Evolutionary conservation across 2,113 vertebrate genomes (phyloP).

Genomic region (Sander vitreus): DNA sequence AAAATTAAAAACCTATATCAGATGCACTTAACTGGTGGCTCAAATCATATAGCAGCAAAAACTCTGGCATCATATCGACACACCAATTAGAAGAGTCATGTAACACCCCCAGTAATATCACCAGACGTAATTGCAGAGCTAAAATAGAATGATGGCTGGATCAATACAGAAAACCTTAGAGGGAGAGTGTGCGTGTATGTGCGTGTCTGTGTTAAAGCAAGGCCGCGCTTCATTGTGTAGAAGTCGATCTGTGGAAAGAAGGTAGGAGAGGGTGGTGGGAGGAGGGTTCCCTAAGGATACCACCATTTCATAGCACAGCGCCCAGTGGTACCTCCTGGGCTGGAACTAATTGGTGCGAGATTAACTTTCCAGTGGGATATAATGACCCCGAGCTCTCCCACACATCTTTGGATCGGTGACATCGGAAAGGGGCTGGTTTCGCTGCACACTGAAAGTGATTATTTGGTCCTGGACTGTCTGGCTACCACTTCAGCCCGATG

Average conservation of each 20-base stretch:
- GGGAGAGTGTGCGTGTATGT: conserved; percentile 38
- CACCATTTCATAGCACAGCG: conserved; percentile 77
- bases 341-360: conserved; percentile 85
- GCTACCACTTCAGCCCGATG: conserved; percentile 46
- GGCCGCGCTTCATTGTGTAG: conserved; percentile 63
- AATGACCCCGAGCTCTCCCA: conserved; percentile 79
- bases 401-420: conserved; percentile 75
- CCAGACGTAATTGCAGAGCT: conserved; percentile 69
- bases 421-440: conserved; percentile 65
- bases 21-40: conserved; percentile 38
- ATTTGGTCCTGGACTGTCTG: conserved; percentile 71
- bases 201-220: conserved; percentile 34
- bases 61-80: conserved; percentile 66
- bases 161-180: conserved; percentile 74
- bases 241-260: conserved; percentile 69
- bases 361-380: conserved; percentile 83
- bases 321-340: conserved; percentile 78
- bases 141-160: conserved; percentile 72
- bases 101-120: conserved; percentile 68
- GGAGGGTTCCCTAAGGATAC: conserved; percentile 68
- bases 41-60: conserved; percentile 42
- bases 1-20: conserved; percentile 39
- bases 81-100: conserved; percentile 74
- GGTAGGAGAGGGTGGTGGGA: conserved; percentile 51
- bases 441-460: conserved; percentile 65